Evolutionary conservation across 2,888 invertebrate species (phyloP).

Genomic region (Pammene aurita): DNA sequence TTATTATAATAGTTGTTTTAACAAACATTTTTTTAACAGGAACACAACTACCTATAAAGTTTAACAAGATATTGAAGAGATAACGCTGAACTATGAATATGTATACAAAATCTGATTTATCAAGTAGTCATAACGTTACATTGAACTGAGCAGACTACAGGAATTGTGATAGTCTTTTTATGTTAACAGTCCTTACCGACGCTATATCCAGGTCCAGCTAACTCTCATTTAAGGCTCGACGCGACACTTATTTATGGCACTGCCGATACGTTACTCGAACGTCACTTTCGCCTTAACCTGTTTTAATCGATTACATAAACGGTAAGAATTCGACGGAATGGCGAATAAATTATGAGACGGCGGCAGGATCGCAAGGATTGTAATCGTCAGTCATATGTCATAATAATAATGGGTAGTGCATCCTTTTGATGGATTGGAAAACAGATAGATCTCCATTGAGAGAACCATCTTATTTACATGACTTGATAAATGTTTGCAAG

Average conservation of each 20-base stretch:
- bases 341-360: conserved; percentile 28
- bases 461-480: conserved; percentile 2
- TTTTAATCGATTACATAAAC: conserved; percentile 49
- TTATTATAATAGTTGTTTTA: too few relatives aligned
- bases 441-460: conserved; percentile 18
- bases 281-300: conserved; percentile 54
- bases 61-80: too few relatives aligned
- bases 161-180: background rate
- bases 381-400: conserved; percentile 28
- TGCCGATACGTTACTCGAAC: conserved; percentile 50
- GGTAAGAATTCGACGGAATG: conserved; percentile 24
- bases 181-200: background rate
- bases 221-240: conserved; percentile 46
- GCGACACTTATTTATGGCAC: conserved; percentile 52
- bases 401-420: conserved; percentile 26
- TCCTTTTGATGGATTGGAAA: conserved; percentile 17
- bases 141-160: background rate
- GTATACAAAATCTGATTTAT: too few relatives aligned
- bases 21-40: too few relatives aligned
- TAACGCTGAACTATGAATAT: too few relatives aligned
- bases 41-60: too few relatives aligned
- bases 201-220: conserved; percentile 20
- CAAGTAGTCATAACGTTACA: background rate
- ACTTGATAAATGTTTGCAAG: background rate
- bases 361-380: conserved; percentile 12